These are phyloP conservation scores for Leptinotarsa undecemlineata DNA, from an alignment of 1,140 invertebrate species.

Conservation along the genomic window DNA sequence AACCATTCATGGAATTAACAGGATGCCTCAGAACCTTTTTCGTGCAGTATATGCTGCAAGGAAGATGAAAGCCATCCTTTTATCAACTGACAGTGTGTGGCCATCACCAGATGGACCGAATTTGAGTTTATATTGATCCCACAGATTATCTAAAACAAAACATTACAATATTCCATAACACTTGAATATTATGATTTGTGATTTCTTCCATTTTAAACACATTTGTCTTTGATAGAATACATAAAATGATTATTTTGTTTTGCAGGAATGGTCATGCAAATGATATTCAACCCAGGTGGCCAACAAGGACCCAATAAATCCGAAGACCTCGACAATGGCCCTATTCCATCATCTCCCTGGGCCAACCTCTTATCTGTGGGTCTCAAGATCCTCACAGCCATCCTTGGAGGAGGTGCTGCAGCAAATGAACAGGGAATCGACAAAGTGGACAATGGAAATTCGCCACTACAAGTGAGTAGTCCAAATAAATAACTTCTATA, in stretches of 20 bases:
- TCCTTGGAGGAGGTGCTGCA: conserved; percentile 72
- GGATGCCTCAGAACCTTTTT: too few species aligned
- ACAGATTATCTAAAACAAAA: too few species aligned
- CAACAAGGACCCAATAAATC: conserved; percentile 76
- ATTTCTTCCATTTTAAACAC: too few species aligned
- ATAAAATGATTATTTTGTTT: neutral
- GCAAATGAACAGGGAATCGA: conserved; percentile 79
- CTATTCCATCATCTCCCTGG: conserved; percentile 76
- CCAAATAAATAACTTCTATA: neutral
- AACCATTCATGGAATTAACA: too few species aligned
- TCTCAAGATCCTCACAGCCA: conserved; percentile 79
- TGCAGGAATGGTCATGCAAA: conserved; percentile 77
- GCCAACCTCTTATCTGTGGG: conserved; percentile 80
- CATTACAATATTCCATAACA: too few species aligned
- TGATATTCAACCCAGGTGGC: conserved; percentile 74
- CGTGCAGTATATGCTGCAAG: too few species aligned
- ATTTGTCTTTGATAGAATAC: too few species aligned
- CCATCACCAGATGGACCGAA: too few species aligned
- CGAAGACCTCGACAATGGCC: conserved; percentile 70
- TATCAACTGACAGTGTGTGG: too few species aligned
- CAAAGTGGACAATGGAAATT: conserved; percentile 78
- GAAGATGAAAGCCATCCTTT: too few species aligned
- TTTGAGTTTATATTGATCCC: too few species aligned
- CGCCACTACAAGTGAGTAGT: conserved; percentile 78
- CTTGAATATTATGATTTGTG: too few species aligned